These are phyloP conservation scores for Athalia rosae DNA, from an alignment of 2,888 invertebrate genomes.

Conservation along the genomic window DNA sequence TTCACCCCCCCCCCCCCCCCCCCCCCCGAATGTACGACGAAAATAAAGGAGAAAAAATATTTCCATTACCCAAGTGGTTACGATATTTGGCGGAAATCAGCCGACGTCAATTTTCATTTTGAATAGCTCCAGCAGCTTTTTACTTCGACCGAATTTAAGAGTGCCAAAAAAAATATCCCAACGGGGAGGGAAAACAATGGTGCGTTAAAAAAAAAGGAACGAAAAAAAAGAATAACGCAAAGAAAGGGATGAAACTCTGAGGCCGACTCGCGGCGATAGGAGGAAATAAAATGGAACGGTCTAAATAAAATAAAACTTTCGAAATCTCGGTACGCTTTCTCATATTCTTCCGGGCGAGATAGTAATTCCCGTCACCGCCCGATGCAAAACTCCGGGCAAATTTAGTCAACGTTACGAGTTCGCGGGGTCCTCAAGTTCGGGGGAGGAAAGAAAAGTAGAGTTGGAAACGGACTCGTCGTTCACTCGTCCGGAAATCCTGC, in stretches of 20 bases:
- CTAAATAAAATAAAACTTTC: conserved; percentile 13
- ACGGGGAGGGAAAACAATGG: no score
- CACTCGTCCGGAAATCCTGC: conserved; percentile 19
- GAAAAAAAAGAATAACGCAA: neutral
- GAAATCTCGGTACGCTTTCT: neutral
- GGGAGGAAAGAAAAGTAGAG: neutral
- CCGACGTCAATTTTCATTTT: no score
- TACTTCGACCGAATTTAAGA: no score
- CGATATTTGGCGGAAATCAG: no score
- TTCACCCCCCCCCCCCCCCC: no score
- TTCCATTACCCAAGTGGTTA: no score
- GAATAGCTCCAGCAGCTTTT: no score
- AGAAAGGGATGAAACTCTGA: neutral
- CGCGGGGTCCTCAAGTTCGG: no score
- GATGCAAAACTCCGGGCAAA: conserved; percentile 7
- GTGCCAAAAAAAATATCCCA: neutral
- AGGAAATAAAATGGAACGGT: conserved; percentile 1
- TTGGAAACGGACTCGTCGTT: conserved; percentile 20
- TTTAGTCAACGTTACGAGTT: conserved; percentile 14
- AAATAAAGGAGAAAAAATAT: no score
- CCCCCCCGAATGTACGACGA: no score
- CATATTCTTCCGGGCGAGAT: neutral
- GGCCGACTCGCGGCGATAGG: neutral
- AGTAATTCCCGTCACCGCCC: conserved; percentile 32
- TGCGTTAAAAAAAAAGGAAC: neutral